These are phyloP conservation scores for Linyphia triangularis DNA, from an alignment of 2,888 invertebrate species.

Conservation along the genomic window DNA sequence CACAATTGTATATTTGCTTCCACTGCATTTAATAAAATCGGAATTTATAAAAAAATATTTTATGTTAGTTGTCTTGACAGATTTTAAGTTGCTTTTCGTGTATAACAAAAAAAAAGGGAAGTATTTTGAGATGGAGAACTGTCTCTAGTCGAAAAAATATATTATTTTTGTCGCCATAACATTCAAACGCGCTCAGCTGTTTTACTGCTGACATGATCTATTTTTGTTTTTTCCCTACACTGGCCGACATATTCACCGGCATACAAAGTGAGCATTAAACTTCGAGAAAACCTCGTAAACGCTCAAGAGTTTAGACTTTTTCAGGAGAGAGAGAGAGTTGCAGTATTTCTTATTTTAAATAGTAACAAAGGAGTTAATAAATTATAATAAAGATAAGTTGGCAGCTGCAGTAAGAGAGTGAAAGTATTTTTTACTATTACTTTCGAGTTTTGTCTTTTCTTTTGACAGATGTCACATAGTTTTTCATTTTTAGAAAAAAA, in stretches of 20 bases:
- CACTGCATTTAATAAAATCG: not conserved
- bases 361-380: conserved; percentile 49
- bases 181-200: conserved; percentile 33
- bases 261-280: conserved; percentile 50
- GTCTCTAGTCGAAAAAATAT: not conserved
- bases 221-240: not conserved
- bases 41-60: not conserved
- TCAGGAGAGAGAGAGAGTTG: not conserved
- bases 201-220: conserved; percentile 47
- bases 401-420: not conserved
- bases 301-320: not conserved
- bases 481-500: no score
- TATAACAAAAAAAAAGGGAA: not conserved
- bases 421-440: no score
- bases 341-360: conserved; percentile 15
- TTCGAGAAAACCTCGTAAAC: conserved; percentile 12
- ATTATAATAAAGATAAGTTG: conserved; percentile 31
- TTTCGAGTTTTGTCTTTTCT: no score
- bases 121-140: not conserved
- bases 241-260: conserved; percentile 1
- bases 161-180: conserved; percentile 8
- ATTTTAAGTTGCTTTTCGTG: not conserved
- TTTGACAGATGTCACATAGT: no score
- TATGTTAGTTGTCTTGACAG: not conserved
- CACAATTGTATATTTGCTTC: not conserved